Conservation (phyloP, 1,140 invertebrate species). For the Stegodyphus dumicola region DNA sequence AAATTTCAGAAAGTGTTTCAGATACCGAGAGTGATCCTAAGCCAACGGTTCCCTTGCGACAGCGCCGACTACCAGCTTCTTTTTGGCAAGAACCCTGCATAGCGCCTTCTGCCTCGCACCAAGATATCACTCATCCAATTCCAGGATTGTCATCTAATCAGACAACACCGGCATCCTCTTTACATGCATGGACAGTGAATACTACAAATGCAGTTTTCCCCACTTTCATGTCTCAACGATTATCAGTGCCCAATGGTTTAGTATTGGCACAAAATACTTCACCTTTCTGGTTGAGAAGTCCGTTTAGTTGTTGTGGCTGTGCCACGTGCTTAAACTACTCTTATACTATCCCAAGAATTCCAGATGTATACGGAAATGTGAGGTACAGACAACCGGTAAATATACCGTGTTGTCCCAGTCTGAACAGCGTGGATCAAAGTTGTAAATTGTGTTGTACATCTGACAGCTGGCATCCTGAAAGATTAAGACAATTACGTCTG, state of each 20-base stretch:
- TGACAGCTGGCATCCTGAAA: conserved; percentile 33
- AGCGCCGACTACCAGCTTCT: conserved; percentile 28
- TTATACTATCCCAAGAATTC: conserved; percentile 6
- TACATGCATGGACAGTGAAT: conserved; percentile 11
- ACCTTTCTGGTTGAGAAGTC: conserved; percentile 15
- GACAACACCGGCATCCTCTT: neutral
- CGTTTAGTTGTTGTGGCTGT: conserved; percentile 14
- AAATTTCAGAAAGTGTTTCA: neutral
- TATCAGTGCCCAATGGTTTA: neutral
- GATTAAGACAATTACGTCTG: conserved; percentile 27
- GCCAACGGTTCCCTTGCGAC: conserved; percentile 27
- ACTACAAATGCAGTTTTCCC: neutral
- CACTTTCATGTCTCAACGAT: neutral
- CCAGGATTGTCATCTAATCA: neutral
- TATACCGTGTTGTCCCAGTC: neutral
- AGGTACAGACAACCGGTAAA: conserved; percentile 6
- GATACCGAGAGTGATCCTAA: conserved; percentile 3
- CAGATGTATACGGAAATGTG: conserved; percentile 6
- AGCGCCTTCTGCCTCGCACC: neutral
- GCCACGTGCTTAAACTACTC: conserved; percentile 38
- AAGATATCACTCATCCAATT: neutral
- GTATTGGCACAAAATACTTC: neutral
- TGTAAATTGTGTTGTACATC: conserved; percentile 24
- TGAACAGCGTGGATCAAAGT: conserved; percentile 14
- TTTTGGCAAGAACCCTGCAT: conserved; percentile 50